Conservation (phyloP, 2,113 vertebrate species). For the Tetrax tetrax region DNA sequence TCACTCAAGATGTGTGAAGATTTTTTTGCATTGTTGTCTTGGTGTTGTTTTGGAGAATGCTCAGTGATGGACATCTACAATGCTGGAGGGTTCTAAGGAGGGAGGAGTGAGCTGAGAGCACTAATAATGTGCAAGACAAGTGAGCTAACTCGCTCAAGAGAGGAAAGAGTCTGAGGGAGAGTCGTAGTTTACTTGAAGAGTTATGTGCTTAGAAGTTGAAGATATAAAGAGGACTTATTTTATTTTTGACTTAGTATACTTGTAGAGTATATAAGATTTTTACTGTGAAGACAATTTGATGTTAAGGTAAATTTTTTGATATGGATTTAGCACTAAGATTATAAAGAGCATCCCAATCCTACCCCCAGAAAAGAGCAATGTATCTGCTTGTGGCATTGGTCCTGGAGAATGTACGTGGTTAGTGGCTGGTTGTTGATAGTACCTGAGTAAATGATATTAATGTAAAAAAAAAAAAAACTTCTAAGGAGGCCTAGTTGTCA, state of each 20-base stretch:
- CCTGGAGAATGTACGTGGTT: not conserved
- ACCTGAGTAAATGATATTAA: not conserved
- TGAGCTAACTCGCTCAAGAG: not conserved
- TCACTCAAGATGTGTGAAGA: not conserved
- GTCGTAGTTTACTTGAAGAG: not conserved
- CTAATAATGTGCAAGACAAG: not conserved
- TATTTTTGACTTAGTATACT: not conserved
- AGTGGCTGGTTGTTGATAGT: not conserved
- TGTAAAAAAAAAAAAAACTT: not conserved
- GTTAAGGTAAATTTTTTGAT: not conserved
- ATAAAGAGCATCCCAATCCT: not conserved
- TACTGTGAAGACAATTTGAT: not conserved
- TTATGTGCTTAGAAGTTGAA: not conserved
- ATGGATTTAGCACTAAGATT: not conserved
- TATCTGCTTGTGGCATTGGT: not conserved
- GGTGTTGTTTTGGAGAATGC: not conserved
- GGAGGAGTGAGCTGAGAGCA: not conserved
- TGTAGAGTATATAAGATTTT: not conserved
- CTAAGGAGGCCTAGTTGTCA: not conserved
- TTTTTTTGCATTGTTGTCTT: not conserved
- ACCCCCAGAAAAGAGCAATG: accelerated
- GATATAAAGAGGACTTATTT: not conserved
- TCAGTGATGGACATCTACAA: not conserved
- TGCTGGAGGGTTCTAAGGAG: not conserved
- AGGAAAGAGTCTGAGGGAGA: not conserved